phyloP scores from a whole-genome alignment of 2,113 vertebrate species.

The Sturnus vulgaris region DNA sequence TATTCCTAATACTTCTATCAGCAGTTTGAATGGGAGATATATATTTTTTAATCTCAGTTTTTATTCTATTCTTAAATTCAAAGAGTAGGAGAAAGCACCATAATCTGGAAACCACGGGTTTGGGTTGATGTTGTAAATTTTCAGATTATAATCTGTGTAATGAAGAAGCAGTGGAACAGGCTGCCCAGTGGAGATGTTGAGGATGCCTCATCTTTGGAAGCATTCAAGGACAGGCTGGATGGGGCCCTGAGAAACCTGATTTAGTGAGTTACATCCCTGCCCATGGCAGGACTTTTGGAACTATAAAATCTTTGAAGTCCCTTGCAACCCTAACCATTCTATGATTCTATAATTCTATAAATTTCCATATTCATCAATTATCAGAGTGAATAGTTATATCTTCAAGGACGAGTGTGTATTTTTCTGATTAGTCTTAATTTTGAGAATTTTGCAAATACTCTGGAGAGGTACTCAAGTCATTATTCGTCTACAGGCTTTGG shows the following conservation, averaged over 20 bases:
- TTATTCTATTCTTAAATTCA: neutral
- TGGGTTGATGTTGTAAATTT: neutral
- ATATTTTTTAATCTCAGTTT: neutral
- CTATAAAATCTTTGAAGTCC: neutral
- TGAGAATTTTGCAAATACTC: neutral
- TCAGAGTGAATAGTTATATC: neutral
- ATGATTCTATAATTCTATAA: neutral
- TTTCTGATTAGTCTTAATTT: neutral
- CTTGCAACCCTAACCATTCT: neutral
- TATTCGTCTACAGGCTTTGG: neutral
- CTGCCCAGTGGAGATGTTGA: neutral
- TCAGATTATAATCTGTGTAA: neutral
- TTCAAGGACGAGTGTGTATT: neutral
- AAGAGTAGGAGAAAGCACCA: neutral
- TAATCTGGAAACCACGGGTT: neutral
- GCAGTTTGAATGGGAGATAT: neutral
- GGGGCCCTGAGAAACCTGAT: neutral
- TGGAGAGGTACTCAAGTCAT: neutral
- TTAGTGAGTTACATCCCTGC: neutral
- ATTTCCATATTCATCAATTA: neutral
- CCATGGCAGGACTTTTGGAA: neutral
- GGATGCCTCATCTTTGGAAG: neutral
- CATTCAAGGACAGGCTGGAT: neutral
- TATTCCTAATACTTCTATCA: neutral
- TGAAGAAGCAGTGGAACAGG: neutral